Base-by-base conservation (phyloP, 2,113 vertebrate genomes). In the Forbesichthys papilliferus region DNA sequence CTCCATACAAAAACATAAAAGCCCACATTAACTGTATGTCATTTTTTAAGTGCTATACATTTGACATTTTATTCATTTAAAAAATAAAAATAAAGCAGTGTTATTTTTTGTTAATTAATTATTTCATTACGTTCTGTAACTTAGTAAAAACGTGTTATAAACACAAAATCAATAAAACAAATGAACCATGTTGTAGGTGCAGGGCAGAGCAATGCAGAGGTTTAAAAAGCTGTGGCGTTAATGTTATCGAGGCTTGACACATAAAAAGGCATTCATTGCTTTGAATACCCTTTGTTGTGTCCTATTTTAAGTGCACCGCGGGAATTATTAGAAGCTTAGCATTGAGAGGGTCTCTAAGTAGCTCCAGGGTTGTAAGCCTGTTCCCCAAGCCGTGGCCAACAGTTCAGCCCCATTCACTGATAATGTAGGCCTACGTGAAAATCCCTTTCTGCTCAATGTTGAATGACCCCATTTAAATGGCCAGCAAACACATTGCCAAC, bases 301-400 rank as follows among this genome's bases (percentile, higher is more conserved):
- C 55, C 66, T 75, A 83, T 79, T 83, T 85, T 60, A 75, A 75
- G 67, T 57, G 71, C 65, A 84, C 81, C 63, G 82, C 85, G 71
- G 83, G 88, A 92, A 91, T 92, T 91, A 92, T 92, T 91, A 91
- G 86, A 68, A 72, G 91, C 89, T 91, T 87, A 92, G 74, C 86
- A 79, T 53, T 9, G 74, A 79, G 85, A 87, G 90, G 84, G 66
- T 79, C 89, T 82, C 84, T 82, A 84, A 87, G 88, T 82, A 84
- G 86, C 87, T 91, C 80, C 69, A 61, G 66, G 84, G 84, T 81
- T 86, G 85, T 91, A 92, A 92, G 87, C 88, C 86, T 69, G 84
- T 86, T 85, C 79, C 73, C 72, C 76, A 59, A 88, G 86, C 79
- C 81, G 68, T 74, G 82, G 84, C 88, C 80, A 89, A 79, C 83